Evolutionary conservation across 2,797 vertebrate species (phyloP).

Genomic region (Scleropages formosus): DNA sequence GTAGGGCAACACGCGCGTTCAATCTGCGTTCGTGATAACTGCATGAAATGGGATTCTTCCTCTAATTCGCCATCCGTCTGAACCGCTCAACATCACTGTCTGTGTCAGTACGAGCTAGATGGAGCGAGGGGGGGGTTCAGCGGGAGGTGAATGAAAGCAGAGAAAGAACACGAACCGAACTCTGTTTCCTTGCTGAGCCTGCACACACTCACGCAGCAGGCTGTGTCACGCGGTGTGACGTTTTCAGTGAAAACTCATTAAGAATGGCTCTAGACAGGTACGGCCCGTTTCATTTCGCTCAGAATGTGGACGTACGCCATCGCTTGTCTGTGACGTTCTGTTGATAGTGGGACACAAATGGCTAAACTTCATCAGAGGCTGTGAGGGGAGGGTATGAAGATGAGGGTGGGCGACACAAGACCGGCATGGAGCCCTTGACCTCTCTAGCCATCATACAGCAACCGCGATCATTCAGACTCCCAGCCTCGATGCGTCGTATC

Average conservation of each 20-base stretch:
- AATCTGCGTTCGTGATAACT: conserved; percentile 25
- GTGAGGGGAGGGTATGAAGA: conserved; percentile 32
- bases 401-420: conserved; percentile 15
- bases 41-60: conserved; percentile 15
- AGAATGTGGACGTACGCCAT: too few relatives aligned
- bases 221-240: too few relatives aligned
- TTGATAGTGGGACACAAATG: too few relatives aligned
- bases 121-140: neutral
- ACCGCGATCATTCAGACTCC: neutral
- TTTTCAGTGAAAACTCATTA: too few relatives aligned
- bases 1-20: conserved; percentile 41
- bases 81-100: conserved; percentile 32
- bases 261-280: too few relatives aligned
- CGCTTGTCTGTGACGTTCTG: too few relatives aligned
- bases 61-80: conserved; percentile 30
- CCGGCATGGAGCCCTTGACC: conserved; percentile 21
- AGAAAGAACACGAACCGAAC: conserved; percentile 9
- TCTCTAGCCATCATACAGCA: neutral
- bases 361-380: neutral
- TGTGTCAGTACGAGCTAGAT: neutral
- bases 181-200: neutral
- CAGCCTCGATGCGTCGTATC: conserved; percentile 49
- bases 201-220: too few relatives aligned
- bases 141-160: neutral
- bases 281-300: too few relatives aligned